Base-by-base conservation (phyloP, 2,113 vertebrate species). In the Callorhinus ursinus region DNA sequence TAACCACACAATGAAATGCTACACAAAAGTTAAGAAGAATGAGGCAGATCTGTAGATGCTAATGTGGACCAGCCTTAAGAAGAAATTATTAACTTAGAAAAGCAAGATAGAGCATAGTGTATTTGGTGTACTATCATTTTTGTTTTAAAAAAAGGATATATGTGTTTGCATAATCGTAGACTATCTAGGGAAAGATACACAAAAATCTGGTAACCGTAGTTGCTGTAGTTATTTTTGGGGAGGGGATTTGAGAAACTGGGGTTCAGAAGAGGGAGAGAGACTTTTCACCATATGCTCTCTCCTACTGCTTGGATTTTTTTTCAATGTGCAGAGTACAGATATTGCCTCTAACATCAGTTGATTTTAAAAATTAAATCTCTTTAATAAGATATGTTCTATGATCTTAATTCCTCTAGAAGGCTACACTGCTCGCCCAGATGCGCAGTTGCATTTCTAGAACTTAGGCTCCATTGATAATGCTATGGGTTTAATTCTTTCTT, bases 151-250 rank as follows among this genome's bases (percentile, higher is more conserved):
- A 92, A 61, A 76, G 21, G 53, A 72, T 93, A 72, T 93, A 16
- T 80, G 51, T 93, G 55, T 96, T 96, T 95, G 82, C 79, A 94
- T 98, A 82, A 94, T 97, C 26, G 61, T 42, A 88, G 96, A 89
- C 67, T 97, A 87, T 93, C 94, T 97, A 84, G 81, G 93, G 80
- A 89, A 96, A 96, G 67, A 95, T 4, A 65, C 69, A 83, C 86
- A 95, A 71, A 97, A 84, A 92, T 95, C 92, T 93, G 51, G 91
- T 97, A 95, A 96, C 95, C 95, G 69, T 65, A 86, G 95, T 71
- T 97, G 96, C 88, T 1, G 0, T n/a, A 55, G 26, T 92, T 95
- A 59, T 88, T 83, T 87, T 46, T 81, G 28, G 21, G 93, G 87
- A 82, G 59, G 55, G 82, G 26, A 83, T 82, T 71, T 82, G 95